Base-by-base conservation (phyloP, 2,888 invertebrate species). In the Clivina fossor region DNA sequence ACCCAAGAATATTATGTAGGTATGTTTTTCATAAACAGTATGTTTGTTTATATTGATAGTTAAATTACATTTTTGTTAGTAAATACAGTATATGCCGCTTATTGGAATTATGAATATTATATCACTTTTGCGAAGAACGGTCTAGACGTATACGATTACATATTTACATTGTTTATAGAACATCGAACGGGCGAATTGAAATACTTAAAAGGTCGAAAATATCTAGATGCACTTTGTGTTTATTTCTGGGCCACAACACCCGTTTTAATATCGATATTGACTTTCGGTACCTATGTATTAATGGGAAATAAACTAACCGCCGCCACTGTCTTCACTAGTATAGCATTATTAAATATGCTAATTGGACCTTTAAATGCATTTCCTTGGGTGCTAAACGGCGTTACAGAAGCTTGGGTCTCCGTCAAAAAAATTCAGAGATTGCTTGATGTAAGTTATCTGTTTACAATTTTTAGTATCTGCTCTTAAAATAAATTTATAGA, bases 241-340 rank as follows among this genome's bases (percentile, higher is more conserved):
- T 98, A 93, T 71, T 89, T 99, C 72, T 99, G 98, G 98, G 98
- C 98, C 0, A 93, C 94, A 1, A 97, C 97, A 4, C 98, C 98
- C 0, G 91, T 97, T 19, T 71, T 93, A 15, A 91, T 93, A 65
- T 87, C 92, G 2, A 82, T 93, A 56, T 76, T 93, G 7, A 93
- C 93, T 0, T 88, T 94, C 66, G 82, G 84, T 9, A 84, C 87
- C 4, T 92, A 90, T 66, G 84, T 86, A 19, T 71, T 88, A n/a
- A 69, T 90, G 62, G 87, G 93, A 57, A 80, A 88, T 76, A 76
- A 82, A 41, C 78, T 98, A 7, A 87, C 87, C 40, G 94, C 97
- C 2, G 88, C 95, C 16, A 93, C 88, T 51, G 93, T 88, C 61
- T 99, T 98, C 68, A 97, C 98, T 0, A 90, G 90, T 61, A 85